Conservation (phyloP, 2,888 invertebrate species). For the Catocala nupta region DNA sequence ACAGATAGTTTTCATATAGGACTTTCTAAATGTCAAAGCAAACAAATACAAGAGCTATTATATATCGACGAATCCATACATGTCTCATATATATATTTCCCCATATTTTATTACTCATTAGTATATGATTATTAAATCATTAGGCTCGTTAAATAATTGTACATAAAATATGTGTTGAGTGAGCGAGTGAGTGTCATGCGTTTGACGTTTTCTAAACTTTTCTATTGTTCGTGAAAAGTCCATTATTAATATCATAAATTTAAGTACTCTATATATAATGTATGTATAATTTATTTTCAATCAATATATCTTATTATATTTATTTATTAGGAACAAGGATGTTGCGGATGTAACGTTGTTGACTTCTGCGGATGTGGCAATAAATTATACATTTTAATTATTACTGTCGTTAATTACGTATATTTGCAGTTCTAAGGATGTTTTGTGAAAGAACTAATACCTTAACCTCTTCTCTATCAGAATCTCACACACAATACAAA, state of each 20-base stretch:
- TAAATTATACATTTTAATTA: no score
- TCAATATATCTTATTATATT: constrained; percentile 35
- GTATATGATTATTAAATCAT: constrained; percentile 35
- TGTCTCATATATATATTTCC: constrained; percentile 38
- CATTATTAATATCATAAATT: constrained; percentile 39
- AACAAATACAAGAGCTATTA: constrained; percentile 24
- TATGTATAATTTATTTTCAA: constrained; percentile 39
- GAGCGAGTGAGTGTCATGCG: constrained; percentile 40
- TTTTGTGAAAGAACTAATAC: no score
- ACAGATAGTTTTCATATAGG: constrained; percentile 47
- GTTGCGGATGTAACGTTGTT: no score
- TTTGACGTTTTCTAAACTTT: constrained; percentile 53
- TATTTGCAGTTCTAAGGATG: no score
- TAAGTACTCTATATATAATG: constrained; percentile 41
- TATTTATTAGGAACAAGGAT: constrained; percentile 25
- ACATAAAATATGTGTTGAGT: constrained; percentile 49
- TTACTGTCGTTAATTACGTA: no score
- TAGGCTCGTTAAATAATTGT: constrained; percentile 53
- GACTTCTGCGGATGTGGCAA: no score
- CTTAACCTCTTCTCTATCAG: no score
- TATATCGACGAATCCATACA: constrained; percentile 22
- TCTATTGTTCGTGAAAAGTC: constrained; percentile 50
- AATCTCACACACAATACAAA: no score
- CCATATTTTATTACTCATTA: constrained; percentile 52
- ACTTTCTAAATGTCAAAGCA: constrained; percentile 41